phyloP scores from a whole-genome alignment of 1,140 invertebrate genomes.

The Bombus impatiens region DNA sequence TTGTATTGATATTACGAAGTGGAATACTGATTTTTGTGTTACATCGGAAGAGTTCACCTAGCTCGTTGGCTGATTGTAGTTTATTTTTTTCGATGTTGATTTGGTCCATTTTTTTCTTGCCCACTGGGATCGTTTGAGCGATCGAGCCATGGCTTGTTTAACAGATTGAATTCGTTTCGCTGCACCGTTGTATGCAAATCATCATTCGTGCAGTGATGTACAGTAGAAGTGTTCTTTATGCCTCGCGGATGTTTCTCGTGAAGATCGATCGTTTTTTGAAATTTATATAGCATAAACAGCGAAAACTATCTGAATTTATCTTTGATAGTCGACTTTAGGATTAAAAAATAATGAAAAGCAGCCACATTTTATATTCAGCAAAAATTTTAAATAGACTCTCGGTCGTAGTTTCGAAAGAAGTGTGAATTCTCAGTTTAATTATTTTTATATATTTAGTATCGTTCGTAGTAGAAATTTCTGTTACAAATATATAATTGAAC shows the following conservation, averaged over 20 bases:
- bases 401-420: neutral
- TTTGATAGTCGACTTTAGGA: neutral
- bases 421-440: neutral
- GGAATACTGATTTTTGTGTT: neutral
- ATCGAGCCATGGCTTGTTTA: neutral
- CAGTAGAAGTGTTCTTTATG: neutral
- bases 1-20: neutral
- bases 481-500: neutral
- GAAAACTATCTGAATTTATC: neutral
- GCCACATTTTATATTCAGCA: neutral
- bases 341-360: neutral
- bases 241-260: neutral
- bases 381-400: neutral
- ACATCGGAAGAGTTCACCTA: neutral
- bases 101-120: neutral
- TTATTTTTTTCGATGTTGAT: neutral
- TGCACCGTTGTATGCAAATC: neutral
- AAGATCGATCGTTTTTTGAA: neutral
- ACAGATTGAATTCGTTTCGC: constrained; percentile 3
- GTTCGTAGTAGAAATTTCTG: neutral
- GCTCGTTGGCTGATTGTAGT: neutral
- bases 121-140: neutral
- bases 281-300: neutral
- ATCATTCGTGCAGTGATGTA: neutral
- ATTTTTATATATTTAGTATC: neutral